phyloP scores from a whole-genome alignment of 2,797 vertebrate genomes.

The Arnoldichthys spilopterus region DNA sequence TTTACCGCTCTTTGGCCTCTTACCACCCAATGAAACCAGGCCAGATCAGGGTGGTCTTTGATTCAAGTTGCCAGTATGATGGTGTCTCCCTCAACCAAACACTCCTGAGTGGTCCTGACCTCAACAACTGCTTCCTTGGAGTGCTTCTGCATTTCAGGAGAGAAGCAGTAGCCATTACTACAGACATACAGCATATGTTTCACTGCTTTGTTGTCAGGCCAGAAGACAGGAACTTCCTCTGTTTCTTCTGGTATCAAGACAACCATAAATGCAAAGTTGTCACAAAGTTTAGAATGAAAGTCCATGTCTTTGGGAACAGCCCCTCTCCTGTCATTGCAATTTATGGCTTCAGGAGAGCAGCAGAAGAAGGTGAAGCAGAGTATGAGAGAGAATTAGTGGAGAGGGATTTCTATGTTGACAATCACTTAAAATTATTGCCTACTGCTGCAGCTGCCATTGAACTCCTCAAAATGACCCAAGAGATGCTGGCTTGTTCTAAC shows the following conservation, averaged over 20 bases:
- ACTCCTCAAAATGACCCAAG: neutral
- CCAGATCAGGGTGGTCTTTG: too few relatives aligned
- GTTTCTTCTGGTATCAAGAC: neutral
- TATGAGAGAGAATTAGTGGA: neutral
- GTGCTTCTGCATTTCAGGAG: neutral
- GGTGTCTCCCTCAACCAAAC: too few relatives aligned
- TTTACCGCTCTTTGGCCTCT: too few relatives aligned
- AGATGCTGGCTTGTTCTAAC: neutral
- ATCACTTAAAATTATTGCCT: neutral
- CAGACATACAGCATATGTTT: neutral
- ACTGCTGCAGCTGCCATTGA: slow-evolving; percentile 5
- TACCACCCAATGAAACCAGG: too few relatives aligned
- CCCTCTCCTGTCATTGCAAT: neutral
- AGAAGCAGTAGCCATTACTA: neutral
- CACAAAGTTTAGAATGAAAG: neutral
- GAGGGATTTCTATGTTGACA: neutral
- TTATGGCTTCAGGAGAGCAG: neutral
- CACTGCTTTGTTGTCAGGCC: neutral
- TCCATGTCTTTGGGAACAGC: neutral
- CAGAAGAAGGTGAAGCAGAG: neutral
- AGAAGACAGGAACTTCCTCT: too few relatives aligned
- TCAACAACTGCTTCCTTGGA: neutral
- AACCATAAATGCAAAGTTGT: neutral
- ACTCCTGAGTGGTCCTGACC: neutral
- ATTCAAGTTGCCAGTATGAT: too few relatives aligned